Evolutionary conservation across 1,140 invertebrate species (phyloP).

Genomic region (Xylocopa sonorina): DNA sequence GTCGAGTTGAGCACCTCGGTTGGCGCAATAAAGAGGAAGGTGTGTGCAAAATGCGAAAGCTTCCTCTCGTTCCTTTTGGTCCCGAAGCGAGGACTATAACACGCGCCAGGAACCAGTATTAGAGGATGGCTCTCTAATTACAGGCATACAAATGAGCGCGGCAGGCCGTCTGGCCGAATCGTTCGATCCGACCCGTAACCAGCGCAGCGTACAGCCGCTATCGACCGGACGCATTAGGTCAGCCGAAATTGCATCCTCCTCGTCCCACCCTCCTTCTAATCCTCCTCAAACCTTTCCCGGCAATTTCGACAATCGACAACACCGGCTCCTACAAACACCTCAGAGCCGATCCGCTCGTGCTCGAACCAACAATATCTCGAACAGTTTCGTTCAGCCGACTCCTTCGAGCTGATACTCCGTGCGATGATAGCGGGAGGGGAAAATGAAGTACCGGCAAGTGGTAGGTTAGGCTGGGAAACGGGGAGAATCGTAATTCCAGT

Average conservation of each 20-base stretch:
- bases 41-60: background rate
- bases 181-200: constrained; percentile 58
- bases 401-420: too few relatives aligned
- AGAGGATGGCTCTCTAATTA: constrained; percentile 78
- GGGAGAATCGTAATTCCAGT: constrained; percentile 8
- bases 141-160: constrained; percentile 75
- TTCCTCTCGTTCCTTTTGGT: background rate
- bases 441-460: too few relatives aligned
- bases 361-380: too few relatives aligned
- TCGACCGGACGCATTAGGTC: constrained; percentile 24
- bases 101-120: constrained; percentile 54
- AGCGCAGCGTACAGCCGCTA: constrained; percentile 25
- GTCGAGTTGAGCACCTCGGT: background rate
- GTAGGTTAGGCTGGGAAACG: too few relatives aligned
- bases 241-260: constrained; percentile 4
- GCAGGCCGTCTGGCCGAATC: constrained; percentile 52
- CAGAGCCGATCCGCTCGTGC: too few relatives aligned
- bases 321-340: background rate
- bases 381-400: too few relatives aligned
- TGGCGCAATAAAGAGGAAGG: background rate
- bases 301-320: background rate
- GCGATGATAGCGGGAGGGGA: too few relatives aligned
- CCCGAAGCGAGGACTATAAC: constrained; percentile 42
- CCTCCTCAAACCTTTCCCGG: background rate
- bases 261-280: background rate